Conservation (phyloP, 1,140 invertebrate species). For the Ganaspis sp. region DNA sequence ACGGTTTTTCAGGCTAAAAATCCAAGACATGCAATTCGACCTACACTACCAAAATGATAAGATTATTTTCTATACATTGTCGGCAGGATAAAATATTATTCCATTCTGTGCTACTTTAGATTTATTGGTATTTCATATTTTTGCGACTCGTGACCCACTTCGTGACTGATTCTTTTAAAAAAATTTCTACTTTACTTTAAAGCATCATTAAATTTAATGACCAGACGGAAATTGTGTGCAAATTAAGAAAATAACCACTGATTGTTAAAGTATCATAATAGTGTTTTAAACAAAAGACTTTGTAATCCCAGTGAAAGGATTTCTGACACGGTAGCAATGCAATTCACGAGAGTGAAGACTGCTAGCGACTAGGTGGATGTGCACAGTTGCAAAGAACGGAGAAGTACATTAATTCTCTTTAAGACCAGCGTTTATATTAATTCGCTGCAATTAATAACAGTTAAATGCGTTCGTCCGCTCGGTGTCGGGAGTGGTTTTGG, state of each 20-base stretch:
- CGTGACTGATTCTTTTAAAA: too few species aligned
- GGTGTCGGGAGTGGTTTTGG: background rate
- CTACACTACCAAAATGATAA: slow-evolving; percentile 12
- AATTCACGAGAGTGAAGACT: background rate
- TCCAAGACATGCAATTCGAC: background rate
- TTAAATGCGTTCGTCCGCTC: slow-evolving; percentile 13
- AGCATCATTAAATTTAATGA: too few species aligned
- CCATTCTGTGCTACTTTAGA: slow-evolving; percentile 9
- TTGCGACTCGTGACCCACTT: too few species aligned
- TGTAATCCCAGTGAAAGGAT: background rate
- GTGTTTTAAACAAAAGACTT: background rate
- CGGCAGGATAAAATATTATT: background rate
- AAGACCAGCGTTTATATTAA: slow-evolving; percentile 28
- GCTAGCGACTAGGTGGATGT: background rate
- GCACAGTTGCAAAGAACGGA: background rate
- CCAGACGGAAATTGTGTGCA: too few species aligned
- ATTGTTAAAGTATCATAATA: background rate
- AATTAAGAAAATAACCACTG: background rate
- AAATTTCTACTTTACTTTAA: too few species aligned
- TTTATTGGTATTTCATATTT: background rate
- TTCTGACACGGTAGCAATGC: background rate
- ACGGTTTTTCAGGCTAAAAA: slow-evolving; percentile 6
- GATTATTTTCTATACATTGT: slow-evolving; percentile 14
- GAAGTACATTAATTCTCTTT: slow-evolving; percentile 27
- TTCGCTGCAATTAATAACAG: slow-evolving; percentile 17